A percentile compares a stretch with the other conserved stretches of the same genome.
These are phyloP conservation scores for Psilopsiagon aymara DNA, from an alignment of 2,113 vertebrate genomes.

Conservation along the genomic window DNA sequence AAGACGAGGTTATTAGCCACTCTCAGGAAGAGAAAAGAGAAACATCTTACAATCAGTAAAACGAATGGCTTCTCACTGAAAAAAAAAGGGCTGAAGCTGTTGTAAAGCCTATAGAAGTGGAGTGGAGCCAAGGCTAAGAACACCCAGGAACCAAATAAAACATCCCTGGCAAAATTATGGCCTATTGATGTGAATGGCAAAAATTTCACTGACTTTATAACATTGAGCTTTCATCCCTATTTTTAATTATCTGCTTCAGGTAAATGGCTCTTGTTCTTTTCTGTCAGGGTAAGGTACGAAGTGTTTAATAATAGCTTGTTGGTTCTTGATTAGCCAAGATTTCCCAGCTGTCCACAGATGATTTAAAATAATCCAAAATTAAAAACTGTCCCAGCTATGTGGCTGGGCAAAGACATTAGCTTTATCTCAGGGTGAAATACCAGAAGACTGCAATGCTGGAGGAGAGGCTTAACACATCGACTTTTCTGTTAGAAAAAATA, in stretches of 20 bases:
- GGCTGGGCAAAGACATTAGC: slow-evolving; percentile 29
- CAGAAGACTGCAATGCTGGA: slow-evolving; percentile 63
- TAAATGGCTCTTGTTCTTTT: background rate
- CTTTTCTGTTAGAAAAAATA: slow-evolving; percentile 60
- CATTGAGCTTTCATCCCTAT: background rate
- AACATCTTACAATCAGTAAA: background rate
- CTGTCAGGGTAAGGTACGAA: background rate
- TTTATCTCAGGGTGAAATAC: slow-evolving; percentile 58
- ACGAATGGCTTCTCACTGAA: background rate
- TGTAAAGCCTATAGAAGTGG: background rate
- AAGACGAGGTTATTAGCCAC: slow-evolving; percentile 32
- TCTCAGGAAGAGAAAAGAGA: background rate
- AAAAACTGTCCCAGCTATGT: background rate
- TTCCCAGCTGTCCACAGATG: background rate
- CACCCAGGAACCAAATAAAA: background rate
- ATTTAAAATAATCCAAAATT: slow-evolving; percentile 42
- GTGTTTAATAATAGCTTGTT: background rate
- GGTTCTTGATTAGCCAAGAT: background rate
- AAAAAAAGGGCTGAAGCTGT: background rate
- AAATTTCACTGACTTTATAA: background rate
- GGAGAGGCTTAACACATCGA: slow-evolving; percentile 71
- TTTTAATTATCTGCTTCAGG: background rate
- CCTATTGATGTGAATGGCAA: background rate
- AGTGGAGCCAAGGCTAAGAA: background rate
- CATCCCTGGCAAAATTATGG: background rate